Evolutionary conservation across 1,140 invertebrate species (phyloP), one percentile per base, ranked within the genome.

Genomic region (Caerostris darwini): DNA sequence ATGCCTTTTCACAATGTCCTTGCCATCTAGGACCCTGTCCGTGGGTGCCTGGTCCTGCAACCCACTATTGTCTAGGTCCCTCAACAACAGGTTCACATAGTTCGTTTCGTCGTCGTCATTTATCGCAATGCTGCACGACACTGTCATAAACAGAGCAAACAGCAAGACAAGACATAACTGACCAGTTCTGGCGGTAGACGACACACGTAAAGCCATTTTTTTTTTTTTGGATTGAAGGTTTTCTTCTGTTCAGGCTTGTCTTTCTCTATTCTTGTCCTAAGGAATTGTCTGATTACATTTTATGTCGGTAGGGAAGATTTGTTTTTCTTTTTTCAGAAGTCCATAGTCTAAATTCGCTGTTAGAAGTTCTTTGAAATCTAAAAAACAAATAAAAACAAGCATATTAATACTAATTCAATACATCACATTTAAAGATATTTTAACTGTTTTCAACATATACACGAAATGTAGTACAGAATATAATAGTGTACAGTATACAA

Each of bases 1-100:
- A 3, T 96, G 92, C 92, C 95, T 95, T 71, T 96, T 95, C 19
- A 95, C 93, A 64, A 34, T 53, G 50, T 82, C 86, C 61, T 94
- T 94, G n/a, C 81, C 77, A 12, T 94, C 92, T 34, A 34, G 34
- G 5, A 81, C 12, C 0, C 64, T 14, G 7, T 94, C 89, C 6
- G 88, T 69, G 8, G n/a, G 7, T 50, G 14, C 8, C 85, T 94
- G 92, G 10, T 94, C 67, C 34, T 94, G 92, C 58, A 57, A 61
- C 5, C 50, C 58, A n/a, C 34, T 67, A 19, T 12, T 93, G 69
- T 94, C 92, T 7, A 94, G 58, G 59, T 94, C 92, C 17, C 85
- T 50, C 57, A 94, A 19, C 53, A 94, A 50, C 6, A 94, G 69
- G 0, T 89, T 88, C 83, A 94, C 92, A 17, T 94, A 94, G 86